Conservation (phyloP, 23 tunicate genomes). For the Trididemnum miniatum region DNA sequence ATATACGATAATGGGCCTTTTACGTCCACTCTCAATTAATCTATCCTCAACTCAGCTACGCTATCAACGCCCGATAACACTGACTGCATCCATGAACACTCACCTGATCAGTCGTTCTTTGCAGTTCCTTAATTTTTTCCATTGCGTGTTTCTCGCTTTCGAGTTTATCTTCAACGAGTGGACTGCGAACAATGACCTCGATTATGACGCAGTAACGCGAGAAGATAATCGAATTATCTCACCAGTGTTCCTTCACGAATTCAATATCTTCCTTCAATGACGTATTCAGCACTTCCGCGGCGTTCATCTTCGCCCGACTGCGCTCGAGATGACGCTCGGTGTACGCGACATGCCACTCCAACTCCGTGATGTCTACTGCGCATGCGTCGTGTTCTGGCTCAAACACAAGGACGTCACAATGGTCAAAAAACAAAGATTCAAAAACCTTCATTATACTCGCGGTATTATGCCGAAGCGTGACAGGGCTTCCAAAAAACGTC, state of each 20-base stretch:
- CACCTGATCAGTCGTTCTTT: constrained; percentile 62
- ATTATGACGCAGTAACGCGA: constrained; percentile 14
- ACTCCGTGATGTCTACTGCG: constrained; percentile 77
- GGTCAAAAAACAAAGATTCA: too few species aligned
- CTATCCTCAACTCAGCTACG: too few species aligned
- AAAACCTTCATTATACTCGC: too few species aligned
- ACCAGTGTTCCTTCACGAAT: constrained; percentile 91
- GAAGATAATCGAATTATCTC: background rate
- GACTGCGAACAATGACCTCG: constrained; percentile 37
- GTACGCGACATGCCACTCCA: constrained; percentile 91
- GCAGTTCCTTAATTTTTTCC: constrained; percentile 71
- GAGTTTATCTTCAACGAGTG: constrained; percentile 85
- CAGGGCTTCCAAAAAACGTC: too few species aligned
- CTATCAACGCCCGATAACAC: too few species aligned
- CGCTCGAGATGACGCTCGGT: constrained; percentile 79
- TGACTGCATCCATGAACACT: too few species aligned
- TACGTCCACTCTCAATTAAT: too few species aligned
- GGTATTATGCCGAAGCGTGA: too few species aligned
- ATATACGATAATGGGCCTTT: too few species aligned
- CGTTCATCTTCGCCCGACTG: constrained; percentile 46
- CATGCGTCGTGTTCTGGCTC: constrained; percentile 85
- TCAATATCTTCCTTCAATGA: constrained; percentile 73
- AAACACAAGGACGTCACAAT: too few species aligned
- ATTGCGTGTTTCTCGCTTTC: constrained; percentile 81
- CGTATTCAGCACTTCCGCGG: constrained; percentile 64